Evolutionary conservation across 2,113 vertebrate species (phyloP).

Genomic region (Rhinolophus ferrumequinum): DNA sequence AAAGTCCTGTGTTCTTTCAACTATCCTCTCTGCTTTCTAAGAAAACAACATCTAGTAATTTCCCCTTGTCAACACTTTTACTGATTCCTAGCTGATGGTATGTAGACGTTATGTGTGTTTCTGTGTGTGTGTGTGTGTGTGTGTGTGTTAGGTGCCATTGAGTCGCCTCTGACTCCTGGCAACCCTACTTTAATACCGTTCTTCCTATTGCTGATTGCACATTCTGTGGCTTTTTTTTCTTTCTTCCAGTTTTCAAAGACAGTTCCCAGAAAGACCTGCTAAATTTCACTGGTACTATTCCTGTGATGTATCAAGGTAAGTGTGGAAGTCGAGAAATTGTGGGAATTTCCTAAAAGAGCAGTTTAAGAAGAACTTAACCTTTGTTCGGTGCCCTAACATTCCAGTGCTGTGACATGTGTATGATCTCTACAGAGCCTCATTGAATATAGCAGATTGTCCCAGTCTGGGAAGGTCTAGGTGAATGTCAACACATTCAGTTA

Average conservation of each 20-base stretch:
- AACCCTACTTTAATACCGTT: not conserved
- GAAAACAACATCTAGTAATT: conserved; percentile 11
- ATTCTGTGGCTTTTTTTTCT: conserved; percentile 46
- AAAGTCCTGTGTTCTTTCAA: not conserved
- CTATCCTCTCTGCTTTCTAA: not conserved
- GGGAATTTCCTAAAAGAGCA: conserved; percentile 40
- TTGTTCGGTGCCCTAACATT: not conserved
- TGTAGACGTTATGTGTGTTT: not conserved
- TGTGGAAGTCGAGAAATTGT: conserved; percentile 10
- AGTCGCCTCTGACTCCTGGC: not conserved
- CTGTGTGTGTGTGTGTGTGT: not conserved
- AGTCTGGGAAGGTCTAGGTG: not conserved
- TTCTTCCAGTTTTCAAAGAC: conserved; percentile 93
- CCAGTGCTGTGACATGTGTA: not conserved
- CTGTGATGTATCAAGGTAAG: conserved; percentile 93
- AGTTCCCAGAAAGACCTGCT: conserved; percentile 94
- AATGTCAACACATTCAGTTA: not conserved
- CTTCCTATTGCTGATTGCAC: conserved; percentile 27
- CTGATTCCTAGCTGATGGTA: not conserved
- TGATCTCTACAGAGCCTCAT: not conserved
- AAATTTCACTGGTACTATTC: conserved; percentile 93
- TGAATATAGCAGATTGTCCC: not conserved
- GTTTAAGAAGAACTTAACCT: not conserved
- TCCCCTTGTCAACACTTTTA: not conserved
- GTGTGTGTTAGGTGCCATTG: not conserved